A percentile compares a stretch with the other conserved stretches of the same genome.
Conservation (phyloP, 2,797 vertebrate species). For the Pteropus rufus region DNA sequence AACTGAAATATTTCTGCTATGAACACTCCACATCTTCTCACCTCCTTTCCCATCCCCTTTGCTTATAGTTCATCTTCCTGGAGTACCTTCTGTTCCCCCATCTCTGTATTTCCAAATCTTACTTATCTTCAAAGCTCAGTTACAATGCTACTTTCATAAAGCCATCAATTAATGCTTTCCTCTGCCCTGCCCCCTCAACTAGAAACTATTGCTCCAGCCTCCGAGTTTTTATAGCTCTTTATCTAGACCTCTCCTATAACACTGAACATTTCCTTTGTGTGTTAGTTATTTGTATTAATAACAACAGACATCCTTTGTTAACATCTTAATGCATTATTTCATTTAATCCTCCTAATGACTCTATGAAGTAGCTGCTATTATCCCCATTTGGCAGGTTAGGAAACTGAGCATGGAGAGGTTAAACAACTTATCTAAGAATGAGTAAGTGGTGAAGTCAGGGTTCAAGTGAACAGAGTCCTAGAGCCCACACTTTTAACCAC, state of each 20-base stretch:
- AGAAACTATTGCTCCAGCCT: not conserved
- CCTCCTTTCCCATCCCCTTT: not conserved
- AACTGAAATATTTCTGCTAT: not conserved
- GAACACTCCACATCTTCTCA: not conserved
- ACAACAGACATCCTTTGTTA: conserved; percentile 7
- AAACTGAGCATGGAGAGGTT: not conserved
- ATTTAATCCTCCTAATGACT: not conserved
- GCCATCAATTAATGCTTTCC: not conserved
- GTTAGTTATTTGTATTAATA: not conserved
- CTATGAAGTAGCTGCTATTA: not conserved
- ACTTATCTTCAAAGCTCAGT: not conserved
- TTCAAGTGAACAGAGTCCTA: not conserved
- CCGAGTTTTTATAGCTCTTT: not conserved
- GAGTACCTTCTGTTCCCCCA: not conserved
- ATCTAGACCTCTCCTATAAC: not conserved
- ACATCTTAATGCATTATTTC: not conserved
- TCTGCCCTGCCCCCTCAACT: not conserved
- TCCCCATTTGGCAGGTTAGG: not conserved
- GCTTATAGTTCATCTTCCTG: not conserved
- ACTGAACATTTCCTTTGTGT: not conserved
- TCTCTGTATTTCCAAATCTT: not conserved
- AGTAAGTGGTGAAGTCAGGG: not conserved
- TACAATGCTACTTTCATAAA: not conserved
- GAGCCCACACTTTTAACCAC: not conserved
- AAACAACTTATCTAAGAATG: not conserved